Evolutionary conservation across 2,888 invertebrate genomes (phyloP).

Genomic region (Alcis repandata): DNA sequence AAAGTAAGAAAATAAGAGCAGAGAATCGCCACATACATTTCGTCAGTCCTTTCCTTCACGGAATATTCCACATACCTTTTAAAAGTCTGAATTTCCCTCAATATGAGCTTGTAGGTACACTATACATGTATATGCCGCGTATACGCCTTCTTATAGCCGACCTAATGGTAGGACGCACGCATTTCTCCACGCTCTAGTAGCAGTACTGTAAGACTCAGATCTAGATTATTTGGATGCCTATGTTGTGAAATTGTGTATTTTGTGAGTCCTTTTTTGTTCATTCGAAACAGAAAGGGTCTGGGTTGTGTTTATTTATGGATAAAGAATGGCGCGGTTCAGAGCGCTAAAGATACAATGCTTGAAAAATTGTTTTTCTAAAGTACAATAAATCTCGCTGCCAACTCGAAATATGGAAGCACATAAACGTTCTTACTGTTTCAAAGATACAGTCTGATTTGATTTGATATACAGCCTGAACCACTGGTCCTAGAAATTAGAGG

Average conservation of each 20-base stretch:
- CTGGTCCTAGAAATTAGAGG: too few species aligned
- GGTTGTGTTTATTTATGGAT: conserved; percentile 12
- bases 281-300: conserved; percentile 8
- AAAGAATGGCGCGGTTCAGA: neutral
- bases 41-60: neutral
- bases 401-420: too few species aligned
- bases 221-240: conserved; percentile 4
- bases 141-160: conserved; percentile 14
- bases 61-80: conserved; percentile 13
- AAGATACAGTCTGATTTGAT: too few species aligned
- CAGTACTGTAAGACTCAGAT: conserved; percentile 1
- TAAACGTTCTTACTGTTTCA: too few species aligned
- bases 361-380: neutral
- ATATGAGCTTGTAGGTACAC: conserved; percentile 14
- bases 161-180: conserved; percentile 24
- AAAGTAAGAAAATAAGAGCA: too few species aligned
- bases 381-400: neutral
- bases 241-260: neutral
- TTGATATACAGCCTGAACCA: too few species aligned
- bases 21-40: neutral
- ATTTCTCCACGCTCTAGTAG: neutral
- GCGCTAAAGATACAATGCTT: neutral
- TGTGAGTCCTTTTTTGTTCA: conserved; percentile 6
- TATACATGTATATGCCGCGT: conserved; percentile 1
- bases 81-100: conserved; percentile 26